Percentiles rank a stretch among this genome's conserved stretches.
Evolutionary conservation across 1,140 invertebrate species (phyloP).

Genomic region (Drosophila littoralis): DNA sequence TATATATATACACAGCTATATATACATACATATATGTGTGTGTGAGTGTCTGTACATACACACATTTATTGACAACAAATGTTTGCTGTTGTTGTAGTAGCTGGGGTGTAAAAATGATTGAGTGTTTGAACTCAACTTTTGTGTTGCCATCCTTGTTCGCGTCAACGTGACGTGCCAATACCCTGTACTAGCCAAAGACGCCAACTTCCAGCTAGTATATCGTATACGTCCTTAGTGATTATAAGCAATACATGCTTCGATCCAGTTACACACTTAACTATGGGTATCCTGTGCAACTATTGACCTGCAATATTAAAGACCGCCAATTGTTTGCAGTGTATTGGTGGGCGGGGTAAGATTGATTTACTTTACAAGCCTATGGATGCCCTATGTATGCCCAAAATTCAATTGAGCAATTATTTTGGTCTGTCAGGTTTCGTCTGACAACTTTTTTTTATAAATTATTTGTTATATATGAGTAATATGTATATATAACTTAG

Average conservation of each 20-base stretch:
- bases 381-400: no score
- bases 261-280: no score
- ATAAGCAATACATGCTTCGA: background rate
- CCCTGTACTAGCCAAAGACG: constrained; percentile 7
- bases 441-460: no score
- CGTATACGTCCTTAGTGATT: background rate
- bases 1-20: background rate
- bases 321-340: background rate
- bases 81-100: constrained; percentile 49
- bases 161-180: constrained; percentile 3
- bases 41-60: constrained; percentile 19
- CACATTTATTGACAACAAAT: constrained; percentile 15
- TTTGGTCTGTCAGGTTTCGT: no score
- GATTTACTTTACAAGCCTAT: background rate
- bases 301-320: background rate
- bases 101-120: constrained; percentile 76
- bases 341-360: background rate
- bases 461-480: no score
- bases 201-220: background rate
- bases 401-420: no score
- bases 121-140: constrained; percentile 77
- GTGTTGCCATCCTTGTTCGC: constrained; percentile 33
- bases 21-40: constrained; percentile 6
- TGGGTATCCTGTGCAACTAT: background rate
- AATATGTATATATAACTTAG: no score